Evolutionary conservation across 2,888 invertebrate species (phyloP).

Genomic region (Luffia ferchaultella): DNA sequence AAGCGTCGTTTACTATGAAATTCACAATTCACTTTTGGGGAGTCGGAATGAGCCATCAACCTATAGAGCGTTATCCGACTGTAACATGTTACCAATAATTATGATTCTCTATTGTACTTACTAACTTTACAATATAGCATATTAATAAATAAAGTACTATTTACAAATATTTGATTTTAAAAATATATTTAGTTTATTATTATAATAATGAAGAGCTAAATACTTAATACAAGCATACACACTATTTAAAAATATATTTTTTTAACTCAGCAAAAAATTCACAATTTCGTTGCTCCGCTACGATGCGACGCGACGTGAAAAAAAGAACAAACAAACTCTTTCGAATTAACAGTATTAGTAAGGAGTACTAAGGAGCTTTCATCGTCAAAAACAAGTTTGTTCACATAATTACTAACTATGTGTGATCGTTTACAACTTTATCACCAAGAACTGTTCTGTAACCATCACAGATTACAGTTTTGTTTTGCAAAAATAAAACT

Average conservation of each 20-base stretch:
- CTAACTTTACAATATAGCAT: not conserved
- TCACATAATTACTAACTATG: not conserved
- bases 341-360: too few species aligned
- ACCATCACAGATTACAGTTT: not conserved
- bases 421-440: not conserved
- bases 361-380: not conserved
- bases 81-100: not conserved
- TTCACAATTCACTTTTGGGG: not conserved
- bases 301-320: too few species aligned
- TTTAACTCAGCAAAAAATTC: too few species aligned
- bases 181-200: too few species aligned
- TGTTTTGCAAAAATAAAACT: not conserved
- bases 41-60: not conserved
- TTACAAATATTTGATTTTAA: too few species aligned
- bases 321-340: too few species aligned
- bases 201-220: too few species aligned
- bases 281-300: too few species aligned
- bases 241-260: too few species aligned
- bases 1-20: not conserved
- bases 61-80: not conserved
- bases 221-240: too few species aligned
- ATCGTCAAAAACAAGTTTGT: not conserved
- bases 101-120: not conserved
- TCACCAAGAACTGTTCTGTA: not conserved
- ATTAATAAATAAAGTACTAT: too few species aligned